Conservation (phyloP, 2,797 vertebrate genomes). For the Cossypha niveicapilla region DNA sequence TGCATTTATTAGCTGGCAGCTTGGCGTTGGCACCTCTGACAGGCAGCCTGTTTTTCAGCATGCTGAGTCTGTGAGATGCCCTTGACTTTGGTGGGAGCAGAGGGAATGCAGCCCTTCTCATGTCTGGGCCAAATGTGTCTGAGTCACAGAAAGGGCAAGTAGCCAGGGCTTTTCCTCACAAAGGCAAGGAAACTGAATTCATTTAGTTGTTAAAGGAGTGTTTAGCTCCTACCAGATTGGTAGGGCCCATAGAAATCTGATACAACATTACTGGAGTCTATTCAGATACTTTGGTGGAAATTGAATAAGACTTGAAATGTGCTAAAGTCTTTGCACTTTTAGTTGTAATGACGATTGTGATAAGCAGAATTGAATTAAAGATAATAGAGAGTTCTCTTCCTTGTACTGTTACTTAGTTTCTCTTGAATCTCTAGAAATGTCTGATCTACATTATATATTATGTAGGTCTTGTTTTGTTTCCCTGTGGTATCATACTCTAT, state of each 20-base stretch:
- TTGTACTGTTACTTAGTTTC: neutral
- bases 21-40: neutral
- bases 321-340: slow-evolving; percentile 15
- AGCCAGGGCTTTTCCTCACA: neutral
- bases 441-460: neutral
- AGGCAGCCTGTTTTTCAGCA: neutral
- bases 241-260: neutral
- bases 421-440: neutral
- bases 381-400: neutral
- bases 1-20: neutral
- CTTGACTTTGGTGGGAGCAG: neutral
- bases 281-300: neutral
- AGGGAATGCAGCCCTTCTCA: neutral
- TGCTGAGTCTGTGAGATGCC: neutral
- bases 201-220: neutral
- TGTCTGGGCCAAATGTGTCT: neutral
- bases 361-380: slow-evolving; percentile 25
- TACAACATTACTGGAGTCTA: neutral
- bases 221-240: neutral
- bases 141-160: neutral
- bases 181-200: neutral
- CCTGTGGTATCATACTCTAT: neutral
- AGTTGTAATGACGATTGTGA: neutral
- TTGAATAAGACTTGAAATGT: neutral
- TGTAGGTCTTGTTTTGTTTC: slow-evolving; percentile 25